Conservation (phyloP, 2,888 invertebrate genomes). For the Pandemis corylana region DNA sequence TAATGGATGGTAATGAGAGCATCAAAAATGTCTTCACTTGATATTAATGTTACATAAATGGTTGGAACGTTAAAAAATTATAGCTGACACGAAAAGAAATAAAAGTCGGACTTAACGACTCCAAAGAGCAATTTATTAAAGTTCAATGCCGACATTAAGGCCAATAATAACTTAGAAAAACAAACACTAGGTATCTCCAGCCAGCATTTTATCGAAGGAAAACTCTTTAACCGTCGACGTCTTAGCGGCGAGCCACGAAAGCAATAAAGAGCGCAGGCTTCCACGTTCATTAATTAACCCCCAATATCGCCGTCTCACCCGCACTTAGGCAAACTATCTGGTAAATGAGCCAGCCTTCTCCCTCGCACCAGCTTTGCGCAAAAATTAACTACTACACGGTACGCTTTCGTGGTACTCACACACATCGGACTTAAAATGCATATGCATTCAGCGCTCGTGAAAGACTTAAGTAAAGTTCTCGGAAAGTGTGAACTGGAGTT, state of each 20-base stretch:
- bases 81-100: constrained; percentile 11
- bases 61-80: neutral
- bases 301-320: constrained; percentile 71
- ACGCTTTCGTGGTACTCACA: constrained; percentile 73
- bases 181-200: constrained; percentile 55
- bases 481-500: constrained; percentile 65
- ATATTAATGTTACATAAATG: constrained; percentile 2
- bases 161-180: constrained; percentile 56
- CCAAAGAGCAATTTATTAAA: constrained; percentile 21
- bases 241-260: constrained; percentile 83
- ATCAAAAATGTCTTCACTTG: neutral
- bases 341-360: constrained; percentile 81
- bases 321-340: constrained; percentile 74
- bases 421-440: constrained; percentile 76
- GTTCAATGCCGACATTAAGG: constrained; percentile 29
- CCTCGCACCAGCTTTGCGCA: constrained; percentile 83
- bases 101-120: constrained; percentile 23
- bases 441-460: constrained; percentile 70
- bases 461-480: constrained; percentile 56
- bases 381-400: constrained; percentile 84
- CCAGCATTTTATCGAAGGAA: constrained; percentile 77
- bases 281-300: constrained; percentile 86
- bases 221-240: constrained; percentile 81
- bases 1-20: constrained; percentile 1
- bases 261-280: constrained; percentile 86